Percentiles rank a stretch among this genome's conserved stretches.
These are phyloP conservation scores for Scomber scombrus DNA, from an alignment of 2,113 vertebrate species.

Conservation along the genomic window DNA sequence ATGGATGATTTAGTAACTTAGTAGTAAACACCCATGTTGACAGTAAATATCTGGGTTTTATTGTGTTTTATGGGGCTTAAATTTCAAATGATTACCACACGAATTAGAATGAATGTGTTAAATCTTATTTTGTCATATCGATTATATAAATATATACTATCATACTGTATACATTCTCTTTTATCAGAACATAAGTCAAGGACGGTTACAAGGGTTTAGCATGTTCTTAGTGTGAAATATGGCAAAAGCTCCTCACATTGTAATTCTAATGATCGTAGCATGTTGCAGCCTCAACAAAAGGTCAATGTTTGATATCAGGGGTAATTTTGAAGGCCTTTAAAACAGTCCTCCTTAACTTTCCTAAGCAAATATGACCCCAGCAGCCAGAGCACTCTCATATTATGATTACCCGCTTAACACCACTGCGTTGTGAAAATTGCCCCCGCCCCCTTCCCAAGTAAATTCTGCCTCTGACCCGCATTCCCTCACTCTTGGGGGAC, in stretches of 20 bases:
- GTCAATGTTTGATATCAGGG: slow-evolving; percentile 78
- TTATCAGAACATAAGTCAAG: background rate
- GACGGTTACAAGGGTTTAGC: background rate
- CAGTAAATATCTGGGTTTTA: slow-evolving; percentile 40
- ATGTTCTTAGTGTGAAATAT: slow-evolving; percentile 35
- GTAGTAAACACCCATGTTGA: slow-evolving; percentile 55
- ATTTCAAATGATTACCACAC: slow-evolving; percentile 19
- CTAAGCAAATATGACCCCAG: slow-evolving; percentile 77
- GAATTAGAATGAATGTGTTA: background rate
- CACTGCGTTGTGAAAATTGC: slow-evolving; percentile 63
- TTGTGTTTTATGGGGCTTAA: slow-evolving; percentile 29
- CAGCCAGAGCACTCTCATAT: slow-evolving; percentile 69
- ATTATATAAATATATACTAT: background rate
- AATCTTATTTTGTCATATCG: slow-evolving; percentile 19
- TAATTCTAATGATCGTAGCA: slow-evolving; percentile 66
- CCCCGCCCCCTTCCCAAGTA: slow-evolving; percentile 63
- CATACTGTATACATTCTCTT: background rate
- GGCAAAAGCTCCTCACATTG: slow-evolving; percentile 47
- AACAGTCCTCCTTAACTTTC: slow-evolving; percentile 80
- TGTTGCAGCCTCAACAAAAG: slow-evolving; percentile 60
- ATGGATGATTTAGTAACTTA: slow-evolving; percentile 58
- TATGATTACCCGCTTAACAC: slow-evolving; percentile 76
- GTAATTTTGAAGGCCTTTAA: slow-evolving; percentile 78
- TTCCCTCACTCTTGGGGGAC: slow-evolving; percentile 73
- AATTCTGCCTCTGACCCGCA: slow-evolving; percentile 81